Evolutionary conservation across 2,113 vertebrate genomes (phyloP), one percentile per base, ranked within the genome.

Genomic region (Dermatemys mawii): DNA sequence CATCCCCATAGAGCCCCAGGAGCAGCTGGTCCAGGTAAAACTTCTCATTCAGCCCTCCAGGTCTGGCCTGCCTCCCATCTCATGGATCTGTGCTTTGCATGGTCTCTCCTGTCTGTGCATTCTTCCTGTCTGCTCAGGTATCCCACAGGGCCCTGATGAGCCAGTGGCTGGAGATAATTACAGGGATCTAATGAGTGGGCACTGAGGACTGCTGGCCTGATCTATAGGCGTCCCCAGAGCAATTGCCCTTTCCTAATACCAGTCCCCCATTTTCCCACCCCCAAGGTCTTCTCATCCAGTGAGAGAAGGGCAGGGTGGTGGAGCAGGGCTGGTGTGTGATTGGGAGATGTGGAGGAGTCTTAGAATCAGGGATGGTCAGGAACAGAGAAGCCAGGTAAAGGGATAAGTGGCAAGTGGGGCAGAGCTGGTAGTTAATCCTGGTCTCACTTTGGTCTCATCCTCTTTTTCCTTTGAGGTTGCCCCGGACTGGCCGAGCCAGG

Each of bases 1-100:
- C 10, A 97, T 99, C 38, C 99, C 99, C 46, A 90, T 87, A 4
- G 99, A 99, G 96, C 98, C 98, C 3, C 98, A 98, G 86, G 90
- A 98, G 48, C 97, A 96, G 75, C 27, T 84, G 44, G 13, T 97
- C 5, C 96, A 98, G 98, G 99, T 99, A 78, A 97, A 93, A 87
- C 4, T 63, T 88, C 50, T 81, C 51, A 11, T 53, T 78, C 19
- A 8, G 4, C 78, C 53, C 81, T 92, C 32, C 50, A 44, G 73
- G 26, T 29, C 41, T 76, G 60, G 14, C 32, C 63, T 60, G 24
- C 41, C 29, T 55, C 57, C 24, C 4, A 5, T 93, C 80, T 84
- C 90, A 38, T 90, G 44, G 2, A 29, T 83, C 24, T 94, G 12
- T 80, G 67, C 29, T 8, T 41, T 90, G 78, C 26, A 10, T 27